These are phyloP conservation scores for Vandiemenella viatica DNA, from an alignment of 2,888 invertebrate species.

Conservation along the genomic window DNA sequence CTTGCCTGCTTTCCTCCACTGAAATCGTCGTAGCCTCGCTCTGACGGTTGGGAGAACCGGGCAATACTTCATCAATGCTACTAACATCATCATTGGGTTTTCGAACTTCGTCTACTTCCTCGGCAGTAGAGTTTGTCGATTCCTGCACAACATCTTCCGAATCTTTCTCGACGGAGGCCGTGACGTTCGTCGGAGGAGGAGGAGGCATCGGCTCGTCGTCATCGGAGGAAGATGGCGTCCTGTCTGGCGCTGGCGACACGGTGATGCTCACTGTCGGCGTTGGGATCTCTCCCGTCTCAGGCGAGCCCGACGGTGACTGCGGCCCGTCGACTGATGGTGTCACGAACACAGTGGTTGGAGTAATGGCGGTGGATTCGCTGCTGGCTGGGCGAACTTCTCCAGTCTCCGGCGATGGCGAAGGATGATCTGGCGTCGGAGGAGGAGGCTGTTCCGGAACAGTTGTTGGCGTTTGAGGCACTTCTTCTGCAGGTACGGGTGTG, in stretches of 20 bases:
- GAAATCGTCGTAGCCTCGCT: background rate
- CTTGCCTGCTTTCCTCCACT: background rate
- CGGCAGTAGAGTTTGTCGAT: conserved; percentile 1
- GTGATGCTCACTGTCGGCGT: background rate
- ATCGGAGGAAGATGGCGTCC: background rate
- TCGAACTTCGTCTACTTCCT: background rate
- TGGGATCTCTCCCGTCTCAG: background rate
- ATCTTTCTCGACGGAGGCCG: conserved; percentile 4
- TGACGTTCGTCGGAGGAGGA: background rate
- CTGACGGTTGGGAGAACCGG: background rate
- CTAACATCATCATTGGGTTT: background rate
- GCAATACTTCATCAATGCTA: background rate
- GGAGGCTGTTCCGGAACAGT: too few relatives aligned
- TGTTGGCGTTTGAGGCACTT: too few relatives aligned
- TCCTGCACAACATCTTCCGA: conserved; percentile 16
- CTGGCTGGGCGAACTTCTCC: too few relatives aligned
- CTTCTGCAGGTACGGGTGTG: too few relatives aligned
- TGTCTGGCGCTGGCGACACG: background rate
- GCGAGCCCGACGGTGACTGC: background rate
- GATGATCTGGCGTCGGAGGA: background rate
- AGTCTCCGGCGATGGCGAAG: background rate
- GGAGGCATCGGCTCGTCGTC: background rate
- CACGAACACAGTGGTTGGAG: background rate
- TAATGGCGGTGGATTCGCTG: background rate
- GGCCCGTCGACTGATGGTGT: background rate